Evolutionary conservation across 2,797 vertebrate genomes (phyloP), one percentile per base, ranked within the genome.

Genomic region (Coendou prehensilis): DNA sequence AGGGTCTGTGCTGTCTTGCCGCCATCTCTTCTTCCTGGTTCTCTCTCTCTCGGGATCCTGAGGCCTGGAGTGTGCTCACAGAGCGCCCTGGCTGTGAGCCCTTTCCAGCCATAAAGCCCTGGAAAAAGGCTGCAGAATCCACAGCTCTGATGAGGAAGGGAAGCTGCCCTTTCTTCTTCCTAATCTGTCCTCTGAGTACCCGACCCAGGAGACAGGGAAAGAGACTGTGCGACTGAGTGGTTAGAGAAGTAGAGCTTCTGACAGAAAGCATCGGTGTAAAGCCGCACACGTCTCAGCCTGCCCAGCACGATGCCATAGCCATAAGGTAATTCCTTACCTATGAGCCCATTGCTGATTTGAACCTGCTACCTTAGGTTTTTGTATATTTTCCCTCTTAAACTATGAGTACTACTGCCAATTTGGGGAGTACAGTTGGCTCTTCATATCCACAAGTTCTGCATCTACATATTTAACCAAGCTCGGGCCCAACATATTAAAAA

Each of bases 291-390:
- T 5, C 67, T 63, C 10, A 20, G 18, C 28, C 14, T 13, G 80
- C 41, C 1, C 2, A 17, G 22, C 57, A 1, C 8, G 6, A 6
- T 1, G 0, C 78, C n/a, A 15, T 13, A 0, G 4, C 56, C 52
- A 23, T 30, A 0, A 15, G 67, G 9, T 73, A 6, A 56, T 79
- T 56, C 56, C 9, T 64, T 56, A 50, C 54, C 57, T 33, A 0
- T 59, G 22, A 52, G 47, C 69, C 57, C n/a, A 22, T 54, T 80
- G 20, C 6, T 45, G 9, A 54, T 81, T 93, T 41, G 69, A 75
- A 57, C 45, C 59, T 83, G 23, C 6, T 33, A 2, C 79, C 59
- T 14, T 59, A 89, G 28, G 13, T 41, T 47, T 87, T 57, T 76
- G 9, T 81, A 4, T 76, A 41, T 76, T 69, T 95, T 76, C n/a